Percentiles rank a stretch among this genome's conserved stretches.
These are phyloP conservation scores for Diuraphis noxia DNA, from an alignment of 1,140 invertebrate genomes.

Conservation along the genomic window DNA sequence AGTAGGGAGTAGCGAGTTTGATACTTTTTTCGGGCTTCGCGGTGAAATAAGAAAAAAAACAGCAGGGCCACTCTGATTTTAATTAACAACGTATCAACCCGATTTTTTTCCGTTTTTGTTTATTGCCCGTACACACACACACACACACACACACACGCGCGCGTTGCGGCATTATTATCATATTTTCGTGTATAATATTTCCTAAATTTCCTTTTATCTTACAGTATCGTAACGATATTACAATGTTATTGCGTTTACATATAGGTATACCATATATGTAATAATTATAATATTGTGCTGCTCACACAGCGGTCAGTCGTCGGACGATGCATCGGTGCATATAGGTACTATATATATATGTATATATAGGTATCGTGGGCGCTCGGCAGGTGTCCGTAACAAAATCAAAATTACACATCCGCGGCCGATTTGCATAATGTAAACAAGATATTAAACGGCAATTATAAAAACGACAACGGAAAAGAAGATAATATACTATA, in stretches of 20 bases:
- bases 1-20: conserved; percentile 18
- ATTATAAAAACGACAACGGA: conserved; percentile 1
- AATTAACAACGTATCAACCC: neutral
- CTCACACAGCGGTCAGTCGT: neutral
- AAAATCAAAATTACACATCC: neutral
- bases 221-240: neutral
- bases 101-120: neutral
- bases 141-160: neutral
- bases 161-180: neutral
- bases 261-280: too few species aligned
- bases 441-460: conserved; percentile 45
- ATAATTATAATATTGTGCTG: neutral
- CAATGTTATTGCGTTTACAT: too few species aligned
- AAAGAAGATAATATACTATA: neutral
- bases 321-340: neutral
- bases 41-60: conserved; percentile 9
- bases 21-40: neutral
- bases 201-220: neutral
- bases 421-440: conserved; percentile 32
- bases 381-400: conserved; percentile 14
- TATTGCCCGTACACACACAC: neutral
- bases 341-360: neutral
- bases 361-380: neutral
- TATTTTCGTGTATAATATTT: neutral
- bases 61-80: conserved; percentile 36